A percentile compares a stretch with the other conserved stretches of the same genome.
Evolutionary conservation across 2,113 vertebrate genomes (phyloP).

Genomic region (Callospermophilus lateralis): DNA sequence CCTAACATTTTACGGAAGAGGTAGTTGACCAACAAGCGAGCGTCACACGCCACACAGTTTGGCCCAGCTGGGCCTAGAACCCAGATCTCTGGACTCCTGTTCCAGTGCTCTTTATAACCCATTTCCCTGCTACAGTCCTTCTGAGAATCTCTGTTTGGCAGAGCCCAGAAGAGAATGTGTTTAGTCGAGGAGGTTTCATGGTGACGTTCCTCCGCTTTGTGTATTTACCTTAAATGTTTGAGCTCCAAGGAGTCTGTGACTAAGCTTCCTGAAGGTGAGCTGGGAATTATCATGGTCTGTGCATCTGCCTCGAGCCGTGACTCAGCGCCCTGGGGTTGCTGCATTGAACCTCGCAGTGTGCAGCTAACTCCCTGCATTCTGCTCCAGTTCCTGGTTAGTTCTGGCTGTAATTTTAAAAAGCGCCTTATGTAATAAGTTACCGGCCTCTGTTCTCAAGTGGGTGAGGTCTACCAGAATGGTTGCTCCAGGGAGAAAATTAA

Average conservation of each 20-base stretch:
- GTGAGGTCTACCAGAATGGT: constrained; percentile 52
- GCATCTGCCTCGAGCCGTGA: constrained; percentile 59
- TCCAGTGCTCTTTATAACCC: neutral
- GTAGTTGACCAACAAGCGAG: neutral
- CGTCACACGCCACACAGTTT: neutral
- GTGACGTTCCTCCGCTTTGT: neutral
- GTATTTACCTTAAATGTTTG: neutral
- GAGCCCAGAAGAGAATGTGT: neutral
- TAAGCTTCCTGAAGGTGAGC: constrained; percentile 32
- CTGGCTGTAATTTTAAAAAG: constrained; percentile 57
- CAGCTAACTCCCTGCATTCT: constrained; percentile 48
- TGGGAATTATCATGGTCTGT: constrained; percentile 20
- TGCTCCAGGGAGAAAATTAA: constrained; percentile 66
- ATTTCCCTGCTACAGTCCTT: neutral
- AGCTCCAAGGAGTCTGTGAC: neutral
- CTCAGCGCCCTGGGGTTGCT: constrained; percentile 65
- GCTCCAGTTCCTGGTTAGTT: constrained; percentile 46
- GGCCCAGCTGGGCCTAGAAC: too few species aligned
- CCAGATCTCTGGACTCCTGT: neutral
- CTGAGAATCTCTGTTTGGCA: neutral
- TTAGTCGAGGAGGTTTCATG: neutral
- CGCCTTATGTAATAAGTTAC: constrained; percentile 54
- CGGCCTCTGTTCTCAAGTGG: neutral
- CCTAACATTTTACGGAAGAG: neutral
- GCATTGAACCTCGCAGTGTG: neutral